A percentile compares a stretch with the other conserved stretches of the same genome.
phyloP scores from a whole-genome alignment of 2,113 vertebrate genomes.

The Laticauda colubrina region DNA sequence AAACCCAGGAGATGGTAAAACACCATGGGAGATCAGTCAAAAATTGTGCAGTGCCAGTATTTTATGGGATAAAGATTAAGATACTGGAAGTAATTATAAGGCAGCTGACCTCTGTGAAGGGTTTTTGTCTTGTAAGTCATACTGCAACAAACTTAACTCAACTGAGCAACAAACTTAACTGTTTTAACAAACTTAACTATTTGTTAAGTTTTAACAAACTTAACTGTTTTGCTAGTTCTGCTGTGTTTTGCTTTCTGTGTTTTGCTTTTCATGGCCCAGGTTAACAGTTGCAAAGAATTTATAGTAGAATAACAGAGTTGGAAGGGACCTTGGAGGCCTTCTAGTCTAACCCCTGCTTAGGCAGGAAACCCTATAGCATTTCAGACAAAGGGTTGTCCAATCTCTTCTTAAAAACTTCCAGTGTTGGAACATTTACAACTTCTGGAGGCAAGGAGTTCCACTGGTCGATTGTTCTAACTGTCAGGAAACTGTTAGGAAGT shows the following conservation, averaged over 20 bases:
- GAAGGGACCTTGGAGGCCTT: background rate
- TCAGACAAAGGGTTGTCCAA: background rate
- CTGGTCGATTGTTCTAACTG: background rate
- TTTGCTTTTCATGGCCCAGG: background rate
- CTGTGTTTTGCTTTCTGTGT: background rate
- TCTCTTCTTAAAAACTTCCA: background rate
- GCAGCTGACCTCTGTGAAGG: background rate
- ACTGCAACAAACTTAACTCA: background rate
- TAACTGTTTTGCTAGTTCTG: background rate
- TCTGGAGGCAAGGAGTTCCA: background rate
- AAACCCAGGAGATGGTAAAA: background rate
- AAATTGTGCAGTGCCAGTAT: conserved; percentile 22
- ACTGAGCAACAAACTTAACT: background rate
- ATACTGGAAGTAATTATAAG: conserved; percentile 5
- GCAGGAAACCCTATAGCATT: background rate
- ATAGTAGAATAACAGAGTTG: background rate
- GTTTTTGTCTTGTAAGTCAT: background rate
- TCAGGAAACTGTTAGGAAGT: background rate
- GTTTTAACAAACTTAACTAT: too few relatives aligned
- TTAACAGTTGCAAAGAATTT: background rate
- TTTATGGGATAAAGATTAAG: conserved; percentile 30
- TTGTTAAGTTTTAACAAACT: too few relatives aligned
- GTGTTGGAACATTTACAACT: background rate
- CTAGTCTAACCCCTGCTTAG: background rate
- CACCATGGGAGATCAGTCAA: background rate